These are phyloP conservation scores for Quiscalus mexicanus DNA, from an alignment of 2,113 vertebrate genomes.

Conservation along the genomic window DNA sequence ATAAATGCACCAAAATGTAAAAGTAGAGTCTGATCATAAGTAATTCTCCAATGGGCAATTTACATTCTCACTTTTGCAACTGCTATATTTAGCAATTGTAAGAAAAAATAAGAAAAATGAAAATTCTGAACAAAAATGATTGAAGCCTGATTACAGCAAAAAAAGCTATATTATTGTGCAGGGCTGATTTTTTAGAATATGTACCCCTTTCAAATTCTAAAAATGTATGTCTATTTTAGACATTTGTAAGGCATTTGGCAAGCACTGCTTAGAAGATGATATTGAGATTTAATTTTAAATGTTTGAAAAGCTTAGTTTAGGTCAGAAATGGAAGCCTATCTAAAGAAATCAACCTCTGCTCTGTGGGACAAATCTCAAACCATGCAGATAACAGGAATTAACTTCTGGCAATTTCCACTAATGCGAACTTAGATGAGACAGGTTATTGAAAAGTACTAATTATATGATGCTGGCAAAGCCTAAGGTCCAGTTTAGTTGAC, in stretches of 20 bases:
- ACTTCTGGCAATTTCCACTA: not conserved
- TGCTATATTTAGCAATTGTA: conserved; percentile 12
- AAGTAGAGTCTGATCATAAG: not conserved
- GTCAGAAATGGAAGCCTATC: not conserved
- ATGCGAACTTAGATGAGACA: not conserved
- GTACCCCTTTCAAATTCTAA: conserved; percentile 24
- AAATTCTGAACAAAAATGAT: conserved; percentile 19
- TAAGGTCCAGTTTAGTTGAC: not conserved
- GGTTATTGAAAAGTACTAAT: not conserved
- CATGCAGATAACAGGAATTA: not conserved
- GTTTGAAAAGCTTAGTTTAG: not conserved
- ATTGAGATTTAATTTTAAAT: not conserved
- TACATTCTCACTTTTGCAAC: not conserved
- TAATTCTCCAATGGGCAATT: not conserved
- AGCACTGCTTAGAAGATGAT: not conserved
- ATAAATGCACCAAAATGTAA: not conserved
- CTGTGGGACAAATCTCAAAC: not conserved
- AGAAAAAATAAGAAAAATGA: conserved; percentile 22
- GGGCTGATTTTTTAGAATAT: not conserved
- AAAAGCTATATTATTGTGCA: conserved; percentile 18
- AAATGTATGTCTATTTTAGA: conserved; percentile 32
- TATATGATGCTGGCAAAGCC: not conserved
- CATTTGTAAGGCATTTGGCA: conserved; percentile 25
- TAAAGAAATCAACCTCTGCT: not conserved
- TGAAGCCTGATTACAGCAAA: conserved; percentile 20